Conservation (phyloP, 2,113 vertebrate genomes). For the Sinocyclocheilus maitianheensis region DNA sequence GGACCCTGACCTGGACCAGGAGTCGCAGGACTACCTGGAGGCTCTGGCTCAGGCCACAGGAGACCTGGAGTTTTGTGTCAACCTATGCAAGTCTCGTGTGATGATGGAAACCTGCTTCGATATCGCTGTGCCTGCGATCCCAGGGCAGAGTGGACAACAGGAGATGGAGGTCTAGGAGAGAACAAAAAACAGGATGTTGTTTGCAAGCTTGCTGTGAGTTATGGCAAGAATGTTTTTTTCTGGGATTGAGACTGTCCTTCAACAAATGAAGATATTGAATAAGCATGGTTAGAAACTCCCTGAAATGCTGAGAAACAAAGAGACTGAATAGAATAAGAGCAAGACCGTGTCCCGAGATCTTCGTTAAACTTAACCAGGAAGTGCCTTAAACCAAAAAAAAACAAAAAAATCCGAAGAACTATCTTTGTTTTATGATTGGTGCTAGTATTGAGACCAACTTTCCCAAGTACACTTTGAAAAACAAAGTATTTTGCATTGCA, state of each 20-base stretch:
- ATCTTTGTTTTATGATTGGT: slow-evolving; percentile 71
- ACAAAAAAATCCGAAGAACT: slow-evolving; percentile 67
- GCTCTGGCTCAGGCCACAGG: slow-evolving; percentile 84
- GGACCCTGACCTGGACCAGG: slow-evolving; percentile 84
- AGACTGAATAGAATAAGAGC: slow-evolving; percentile 1
- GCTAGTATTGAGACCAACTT: slow-evolving; percentile 78
- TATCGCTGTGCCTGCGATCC: slow-evolving; percentile 69
- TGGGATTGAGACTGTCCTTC: not conserved
- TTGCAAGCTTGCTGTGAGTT: slow-evolving; percentile 29
- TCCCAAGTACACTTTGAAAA: slow-evolving; percentile 74
- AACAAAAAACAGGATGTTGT: slow-evolving; percentile 23
- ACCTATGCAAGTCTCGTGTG: slow-evolving; percentile 89
- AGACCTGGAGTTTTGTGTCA: slow-evolving; percentile 85
- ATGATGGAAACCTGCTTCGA: slow-evolving; percentile 98
- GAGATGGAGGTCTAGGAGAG: slow-evolving; percentile 83
- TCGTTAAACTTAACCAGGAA: slow-evolving; percentile 58
- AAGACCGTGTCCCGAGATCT: slow-evolving; percentile 7
- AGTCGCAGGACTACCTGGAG: slow-evolving; percentile 87
- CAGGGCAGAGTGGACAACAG: slow-evolving; percentile 70
- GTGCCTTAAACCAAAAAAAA: slow-evolving; percentile 78
- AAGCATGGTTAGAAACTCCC: slow-evolving; percentile 72
- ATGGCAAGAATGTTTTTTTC: not conserved
- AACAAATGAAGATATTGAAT: slow-evolving; percentile 14
- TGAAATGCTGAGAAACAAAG: slow-evolving; percentile 13
- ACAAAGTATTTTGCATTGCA: slow-evolving; percentile 74